Percentiles rank a stretch among this genome's conserved stretches.
Conservation (phyloP, 1,140 invertebrate genomes). For the Nephotettix cincticeps region DNA sequence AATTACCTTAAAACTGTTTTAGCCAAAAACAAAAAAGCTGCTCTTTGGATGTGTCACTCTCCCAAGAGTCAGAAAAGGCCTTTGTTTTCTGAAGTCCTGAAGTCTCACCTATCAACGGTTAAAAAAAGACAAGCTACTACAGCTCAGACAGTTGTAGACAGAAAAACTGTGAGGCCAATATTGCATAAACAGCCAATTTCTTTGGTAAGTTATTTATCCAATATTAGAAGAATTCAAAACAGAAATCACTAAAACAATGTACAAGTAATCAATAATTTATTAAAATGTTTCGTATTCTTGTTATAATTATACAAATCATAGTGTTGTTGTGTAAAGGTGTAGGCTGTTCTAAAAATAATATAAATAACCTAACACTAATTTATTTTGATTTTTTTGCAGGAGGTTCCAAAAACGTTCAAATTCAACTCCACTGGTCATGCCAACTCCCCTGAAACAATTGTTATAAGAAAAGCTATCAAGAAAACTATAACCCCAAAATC, state of each 20-base stretch:
- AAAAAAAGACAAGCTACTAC: neutral
- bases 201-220: neutral
- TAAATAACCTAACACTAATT: no score
- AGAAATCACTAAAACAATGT: no score
- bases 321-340: no score
- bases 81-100: neutral
- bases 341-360: no score
- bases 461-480: neutral
- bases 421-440: constrained; percentile 7
- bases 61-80: neutral
- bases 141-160: neutral
- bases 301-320: no score
- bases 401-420: neutral
- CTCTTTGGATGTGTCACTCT: neutral
- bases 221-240: neutral
- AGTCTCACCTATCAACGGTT: neutral
- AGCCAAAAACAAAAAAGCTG: neutral
- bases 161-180: neutral
- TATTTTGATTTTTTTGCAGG: neutral
- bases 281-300: no score
- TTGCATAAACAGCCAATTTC: neutral
- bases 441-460: constrained; percentile 1
- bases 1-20: no score
- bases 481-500: no score
- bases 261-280: no score